Percentiles rank a stretch among this genome's conserved stretches.
phyloP scores from a whole-genome alignment of 2,888 invertebrate genomes.

The Papilio demoleus region DNA sequence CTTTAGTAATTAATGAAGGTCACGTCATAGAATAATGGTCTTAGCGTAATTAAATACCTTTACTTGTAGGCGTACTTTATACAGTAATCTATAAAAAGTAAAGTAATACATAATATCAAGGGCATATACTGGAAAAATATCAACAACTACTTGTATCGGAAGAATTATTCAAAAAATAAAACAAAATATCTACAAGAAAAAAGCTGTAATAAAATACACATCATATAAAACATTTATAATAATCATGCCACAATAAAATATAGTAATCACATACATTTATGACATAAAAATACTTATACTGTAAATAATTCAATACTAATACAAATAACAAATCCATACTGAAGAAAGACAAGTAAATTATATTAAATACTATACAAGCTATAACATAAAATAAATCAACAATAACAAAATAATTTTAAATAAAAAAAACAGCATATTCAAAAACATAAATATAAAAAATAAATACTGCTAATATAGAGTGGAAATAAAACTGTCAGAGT shows the following conservation, averaged over 20 bases:
- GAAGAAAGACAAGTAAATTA: slow-evolving; percentile 42
- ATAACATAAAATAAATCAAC: slow-evolving; percentile 34
- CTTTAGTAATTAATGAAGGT: slow-evolving; percentile 66
- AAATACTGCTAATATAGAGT: slow-evolving; percentile 40
- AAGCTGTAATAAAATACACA: slow-evolving; percentile 59
- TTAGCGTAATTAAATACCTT: slow-evolving; percentile 39
- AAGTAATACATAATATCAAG: slow-evolving; percentile 8
- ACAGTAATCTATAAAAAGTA: slow-evolving; percentile 1
- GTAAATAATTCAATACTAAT: slow-evolving; percentile 37
- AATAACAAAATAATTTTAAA: slow-evolving; percentile 47
- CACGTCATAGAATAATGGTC: slow-evolving; percentile 66
- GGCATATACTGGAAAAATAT: slow-evolving; percentile 17
- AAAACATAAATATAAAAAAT: slow-evolving; percentile 47
- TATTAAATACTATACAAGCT: slow-evolving; percentile 42
- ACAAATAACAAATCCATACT: slow-evolving; percentile 43
- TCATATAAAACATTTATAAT: slow-evolving; percentile 50
- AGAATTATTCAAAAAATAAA: slow-evolving; percentile 54
- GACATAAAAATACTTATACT: slow-evolving; percentile 28
- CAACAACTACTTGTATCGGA: background rate
- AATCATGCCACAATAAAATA: slow-evolving; percentile 49
- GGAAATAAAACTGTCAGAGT: slow-evolving; percentile 39
- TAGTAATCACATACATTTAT: slow-evolving; percentile 41
- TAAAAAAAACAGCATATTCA: slow-evolving; percentile 42
- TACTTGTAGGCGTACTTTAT: slow-evolving; percentile 11
- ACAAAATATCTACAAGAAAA: slow-evolving; percentile 54